Evolutionary conservation across 2,113 vertebrate genomes (phyloP).

Genomic region (Sigmodon hispidus): DNA sequence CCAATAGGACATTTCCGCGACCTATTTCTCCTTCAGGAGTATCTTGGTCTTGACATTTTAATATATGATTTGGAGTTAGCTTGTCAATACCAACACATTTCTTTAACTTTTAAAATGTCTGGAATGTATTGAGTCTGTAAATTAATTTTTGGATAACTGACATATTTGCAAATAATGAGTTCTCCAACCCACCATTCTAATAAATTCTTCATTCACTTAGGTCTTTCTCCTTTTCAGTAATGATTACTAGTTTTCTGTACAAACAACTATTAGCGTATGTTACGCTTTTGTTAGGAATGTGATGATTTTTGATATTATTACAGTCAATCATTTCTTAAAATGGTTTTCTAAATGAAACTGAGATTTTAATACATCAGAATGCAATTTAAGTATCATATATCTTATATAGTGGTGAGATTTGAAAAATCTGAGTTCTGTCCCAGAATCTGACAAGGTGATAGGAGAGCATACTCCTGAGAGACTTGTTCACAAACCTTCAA

Average conservation of each 20-base stretch:
- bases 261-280: not conserved
- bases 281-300: not conserved
- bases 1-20: not conserved
- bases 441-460: not conserved
- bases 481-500: not conserved
- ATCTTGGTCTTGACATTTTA: not conserved
- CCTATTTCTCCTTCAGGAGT: no score
- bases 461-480: not conserved
- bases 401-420: not conserved
- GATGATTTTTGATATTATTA: not conserved
- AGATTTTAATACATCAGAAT: not conserved
- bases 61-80: not conserved
- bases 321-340: not conserved
- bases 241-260: not conserved
- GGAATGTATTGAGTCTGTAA: not conserved
- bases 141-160: not conserved
- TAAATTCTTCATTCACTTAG: not conserved
- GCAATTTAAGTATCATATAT: not conserved
- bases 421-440: not conserved
- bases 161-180: not conserved
- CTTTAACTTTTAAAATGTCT: not conserved
- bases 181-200: not conserved
- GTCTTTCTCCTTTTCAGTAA: not conserved
- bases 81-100: not conserved
- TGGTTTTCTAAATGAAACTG: not conserved